These are phyloP conservation scores for Tetranychus cinnabarinus DNA, from an alignment of 1,140 invertebrate species.

Conservation along the genomic window DNA sequence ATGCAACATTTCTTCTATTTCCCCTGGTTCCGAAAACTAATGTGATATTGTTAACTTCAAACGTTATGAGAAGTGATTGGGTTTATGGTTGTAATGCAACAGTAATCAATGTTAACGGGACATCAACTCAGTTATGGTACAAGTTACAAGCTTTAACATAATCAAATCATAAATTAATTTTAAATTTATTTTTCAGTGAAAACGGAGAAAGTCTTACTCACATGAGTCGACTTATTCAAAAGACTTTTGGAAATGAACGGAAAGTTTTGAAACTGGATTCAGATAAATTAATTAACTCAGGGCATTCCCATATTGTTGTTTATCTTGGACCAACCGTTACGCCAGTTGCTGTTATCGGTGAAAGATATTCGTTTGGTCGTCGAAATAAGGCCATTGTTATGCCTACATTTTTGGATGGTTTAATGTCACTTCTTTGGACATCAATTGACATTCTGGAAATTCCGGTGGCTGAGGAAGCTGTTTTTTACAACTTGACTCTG, in stretches of 20 bases:
- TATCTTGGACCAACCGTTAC: background rate
- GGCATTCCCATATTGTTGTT: background rate
- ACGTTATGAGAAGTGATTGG: conserved; percentile 2
- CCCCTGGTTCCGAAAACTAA: conserved; percentile 1
- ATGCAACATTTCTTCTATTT: conserved; percentile 2
- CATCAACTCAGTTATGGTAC: background rate
- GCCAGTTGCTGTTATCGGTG: background rate
- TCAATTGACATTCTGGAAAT: conserved; percentile 1
- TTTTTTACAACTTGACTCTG: conserved; percentile 5
- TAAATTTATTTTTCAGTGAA: background rate
- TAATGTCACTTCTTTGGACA: background rate
- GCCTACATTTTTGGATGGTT: background rate
- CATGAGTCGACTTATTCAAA: background rate
- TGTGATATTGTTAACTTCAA: background rate
- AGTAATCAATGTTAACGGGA: background rate
- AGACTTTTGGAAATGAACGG: background rate
- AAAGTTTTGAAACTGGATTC: conserved; percentile 1
- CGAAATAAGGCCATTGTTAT: conserved; percentile 2
- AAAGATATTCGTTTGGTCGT: background rate
- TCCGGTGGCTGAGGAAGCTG: conserved; percentile 4
- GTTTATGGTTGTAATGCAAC: conserved; percentile 4
- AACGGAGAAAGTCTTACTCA: background rate
- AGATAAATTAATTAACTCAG: background rate
- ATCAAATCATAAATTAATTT: background rate
- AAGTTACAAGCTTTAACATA: background rate